Evolutionary conservation across 2,113 vertebrate species (phyloP).

Genomic region (Microtus ochrogaster): DNA sequence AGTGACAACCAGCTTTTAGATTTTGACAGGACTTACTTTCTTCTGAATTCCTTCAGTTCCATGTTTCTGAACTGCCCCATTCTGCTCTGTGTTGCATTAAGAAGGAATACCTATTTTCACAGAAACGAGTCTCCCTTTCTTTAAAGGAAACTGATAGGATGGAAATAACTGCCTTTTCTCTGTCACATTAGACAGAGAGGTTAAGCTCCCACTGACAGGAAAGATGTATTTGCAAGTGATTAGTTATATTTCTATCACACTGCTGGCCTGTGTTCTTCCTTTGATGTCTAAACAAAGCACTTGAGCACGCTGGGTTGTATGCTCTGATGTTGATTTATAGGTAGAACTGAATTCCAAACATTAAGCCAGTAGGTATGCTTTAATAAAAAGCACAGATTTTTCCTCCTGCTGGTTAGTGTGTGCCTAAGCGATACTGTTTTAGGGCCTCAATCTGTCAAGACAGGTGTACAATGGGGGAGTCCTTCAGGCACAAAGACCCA

Average conservation of each 20-base stretch:
- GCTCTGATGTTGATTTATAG: constrained; percentile 91
- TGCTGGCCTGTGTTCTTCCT: constrained; percentile 87
- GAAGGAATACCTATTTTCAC: constrained; percentile 81
- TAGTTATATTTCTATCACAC: constrained; percentile 90
- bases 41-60: constrained; percentile 60
- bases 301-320: constrained; percentile 89
- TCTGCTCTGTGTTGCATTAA: constrained; percentile 59
- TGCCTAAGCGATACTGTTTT: constrained; percentile 84
- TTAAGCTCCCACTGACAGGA: constrained; percentile 90
- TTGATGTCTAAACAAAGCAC: constrained; percentile 93
- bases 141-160: constrained; percentile 83
- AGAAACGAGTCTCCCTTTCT: constrained; percentile 63
- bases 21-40: constrained; percentile 62
- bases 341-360: constrained; percentile 90
- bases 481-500: constrained; percentile 84
- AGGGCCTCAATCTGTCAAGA: constrained; percentile 88
- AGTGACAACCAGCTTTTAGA: constrained; percentile 67
- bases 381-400: constrained; percentile 86
- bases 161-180: constrained; percentile 83
- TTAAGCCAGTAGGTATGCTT: constrained; percentile 85
- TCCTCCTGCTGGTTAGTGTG: constrained; percentile 87
- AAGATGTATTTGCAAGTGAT: constrained; percentile 92
- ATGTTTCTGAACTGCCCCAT: constrained; percentile 70
- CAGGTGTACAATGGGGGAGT: constrained; percentile 83
- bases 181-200: constrained; percentile 90